Evolutionary conservation across 2,113 vertebrate species (phyloP), one percentile per base, ranked within the genome.

Genomic region (Alces alces): DNA sequence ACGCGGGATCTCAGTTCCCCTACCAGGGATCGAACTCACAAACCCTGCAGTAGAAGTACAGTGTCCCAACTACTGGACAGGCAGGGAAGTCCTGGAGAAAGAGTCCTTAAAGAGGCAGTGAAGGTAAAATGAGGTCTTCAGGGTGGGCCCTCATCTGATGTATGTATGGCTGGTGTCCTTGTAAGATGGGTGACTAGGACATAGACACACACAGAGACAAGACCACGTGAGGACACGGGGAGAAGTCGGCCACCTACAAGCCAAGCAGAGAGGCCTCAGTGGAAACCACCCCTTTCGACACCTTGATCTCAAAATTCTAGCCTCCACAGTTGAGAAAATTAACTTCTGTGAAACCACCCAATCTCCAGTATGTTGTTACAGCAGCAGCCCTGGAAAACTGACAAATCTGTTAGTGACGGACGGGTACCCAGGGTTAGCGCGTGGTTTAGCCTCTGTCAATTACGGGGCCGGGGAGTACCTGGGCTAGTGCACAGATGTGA

Each of bases 401-500:
- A n/a, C 1, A 15, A 0, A 7, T 60, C 15, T 6, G 54, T 39
- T 15, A 2, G 10, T 7, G 36, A n/a, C 3, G 13, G 11, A 33
- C 0, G 9, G 28, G 7, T 36, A 21, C 12, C 4, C 1, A 16
- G 55, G 78, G 23, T 3, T 2, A 14, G 43, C 23, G 0, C 2
- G 0, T 11, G 8, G 6, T 57, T 55, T 6, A 57, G 36, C n/a
- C 15, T 87, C 86, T 43, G 57, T 82, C 88, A 7, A 1, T 21
- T 21, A 7, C 2, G 10, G 57, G 43, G 11, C 30, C 17, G 13
- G 16, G 16, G 30, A 8, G 28, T 6, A 21, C 39, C 19, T 8
- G 8, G 27, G 54, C 84, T 16, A 21, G 85, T 12, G 64, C 60
- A 7, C 82, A 61, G 55, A 3, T 9, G 7, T 33, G 39, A 39